Base-by-base conservation (phyloP, 2,113 vertebrate species). In the Lophura nycthemera region DNA sequence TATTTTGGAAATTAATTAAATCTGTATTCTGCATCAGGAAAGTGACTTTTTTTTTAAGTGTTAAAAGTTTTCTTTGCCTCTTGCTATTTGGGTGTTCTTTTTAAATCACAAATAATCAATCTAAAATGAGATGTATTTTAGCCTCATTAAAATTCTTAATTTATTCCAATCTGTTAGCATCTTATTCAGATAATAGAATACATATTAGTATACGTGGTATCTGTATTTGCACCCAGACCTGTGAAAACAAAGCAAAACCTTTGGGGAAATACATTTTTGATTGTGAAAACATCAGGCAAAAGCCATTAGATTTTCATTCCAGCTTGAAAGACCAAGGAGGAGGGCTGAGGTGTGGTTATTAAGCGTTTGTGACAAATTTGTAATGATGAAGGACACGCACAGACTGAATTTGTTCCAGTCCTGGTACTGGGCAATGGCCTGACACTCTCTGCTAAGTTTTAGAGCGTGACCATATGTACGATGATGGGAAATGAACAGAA, bases 1-100 rank as follows among this genome's bases (percentile, higher is more conserved):
- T 86, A 74, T 86, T 86, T 81, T 94, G 72, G 88, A 91, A 95
- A 88, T 86, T 88, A 83, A 86, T 86, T 88, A 86, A 80, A 83
- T 90, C 76, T 88, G 83, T 84, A 78, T 61, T 95, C 91, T 95
- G 72, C 61, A 86, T 22, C 52, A 90, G 7, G 3, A 84, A 92
- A 94, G 69, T 29, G 27, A 15, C 42, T 10, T 38, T 66, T 60
- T 57, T 56, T 2, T 21, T 38, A 38, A 85, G 82, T 83, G 65
- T 54, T 54, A 29, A 86, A 86, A 32, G 36, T 32, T 32, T 90
- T 88, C 56, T 88, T 59, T 83, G 69, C 83, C 83, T 86, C 61
- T 67, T 54, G 52, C 30, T 54, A 54, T 54, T 54, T 54, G 52
- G 52, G 52, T 54, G 52, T 10, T 90, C 64, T 64, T 93, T 88